Percentiles rank a stretch among this genome's conserved stretches.
phyloP scores from a whole-genome alignment of 1,140 invertebrate genomes.

The Pseudomyrmex flavicornis region DNA sequence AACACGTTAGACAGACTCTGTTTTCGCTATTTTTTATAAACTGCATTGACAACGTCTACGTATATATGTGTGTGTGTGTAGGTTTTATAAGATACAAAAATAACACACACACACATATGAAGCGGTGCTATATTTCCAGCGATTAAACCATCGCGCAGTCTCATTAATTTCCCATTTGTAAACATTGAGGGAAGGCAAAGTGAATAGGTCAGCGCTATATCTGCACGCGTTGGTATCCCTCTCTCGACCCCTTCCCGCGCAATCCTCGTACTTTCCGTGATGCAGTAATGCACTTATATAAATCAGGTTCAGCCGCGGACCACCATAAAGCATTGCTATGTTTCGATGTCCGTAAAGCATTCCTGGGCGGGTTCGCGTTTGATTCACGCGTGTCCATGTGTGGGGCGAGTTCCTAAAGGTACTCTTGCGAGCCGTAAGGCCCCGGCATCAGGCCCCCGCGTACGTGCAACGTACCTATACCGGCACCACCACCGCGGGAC shows the following conservation, averaged over 20 bases:
- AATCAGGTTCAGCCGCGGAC: slow-evolving; percentile 85
- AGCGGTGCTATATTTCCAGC: neutral
- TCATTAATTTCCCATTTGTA: slow-evolving; percentile 26
- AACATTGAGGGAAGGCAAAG: slow-evolving; percentile 26
- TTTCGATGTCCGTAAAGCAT: slow-evolving; percentile 85
- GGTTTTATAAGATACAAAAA: too few relatives aligned
- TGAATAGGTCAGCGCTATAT: slow-evolving; percentile 37
- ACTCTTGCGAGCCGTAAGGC: slow-evolving; percentile 61
- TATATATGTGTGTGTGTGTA: neutral
- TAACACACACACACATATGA: too few relatives aligned
- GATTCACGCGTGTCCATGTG: slow-evolving; percentile 83
- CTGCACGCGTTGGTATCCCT: neutral
- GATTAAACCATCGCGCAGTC: slow-evolving; percentile 43
- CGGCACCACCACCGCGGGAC: slow-evolving; percentile 61
- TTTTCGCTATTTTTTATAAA: too few relatives aligned
- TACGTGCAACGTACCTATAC: slow-evolving; percentile 56
- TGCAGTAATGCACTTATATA: slow-evolving; percentile 86
- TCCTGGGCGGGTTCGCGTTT: slow-evolving; percentile 84
- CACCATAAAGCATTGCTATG: slow-evolving; percentile 86
- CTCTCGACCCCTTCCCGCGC: slow-evolving; percentile 23
- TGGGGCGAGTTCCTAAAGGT: slow-evolving; percentile 77
- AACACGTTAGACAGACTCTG: too few relatives aligned
- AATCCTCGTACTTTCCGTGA: slow-evolving; percentile 61
- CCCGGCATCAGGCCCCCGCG: neutral
- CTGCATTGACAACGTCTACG: too few relatives aligned